A percentile compares a stretch with the other conserved stretches of the same genome.
phyloP scores from a whole-genome alignment of 2,888 invertebrate genomes.

The Pammene fasciana region DNA sequence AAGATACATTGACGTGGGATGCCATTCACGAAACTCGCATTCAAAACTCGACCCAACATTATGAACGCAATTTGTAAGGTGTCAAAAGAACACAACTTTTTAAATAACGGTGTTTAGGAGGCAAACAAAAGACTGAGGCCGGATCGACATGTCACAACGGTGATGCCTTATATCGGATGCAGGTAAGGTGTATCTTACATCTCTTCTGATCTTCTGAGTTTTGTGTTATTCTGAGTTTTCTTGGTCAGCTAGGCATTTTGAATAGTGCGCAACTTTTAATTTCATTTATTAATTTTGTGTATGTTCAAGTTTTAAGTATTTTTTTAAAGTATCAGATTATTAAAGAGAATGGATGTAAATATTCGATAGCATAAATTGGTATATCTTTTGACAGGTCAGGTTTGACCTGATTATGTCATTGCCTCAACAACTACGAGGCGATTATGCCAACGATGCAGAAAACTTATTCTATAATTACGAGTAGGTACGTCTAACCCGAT shows the following conservation, averaged over 20 bases:
- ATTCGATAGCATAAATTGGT: not conserved
- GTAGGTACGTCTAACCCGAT: too few relatives aligned
- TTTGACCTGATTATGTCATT: conserved; percentile 27
- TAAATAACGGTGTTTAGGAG: conserved; percentile 34
- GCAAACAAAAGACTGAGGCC: conserved; percentile 22
- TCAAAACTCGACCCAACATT: conserved; percentile 18
- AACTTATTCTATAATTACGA: too few relatives aligned
- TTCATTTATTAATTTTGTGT: too few relatives aligned
- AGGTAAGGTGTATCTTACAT: not conserved
- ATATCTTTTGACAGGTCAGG: conserved; percentile 27
- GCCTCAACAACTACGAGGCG: not conserved
- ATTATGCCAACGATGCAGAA: conserved; percentile 15
- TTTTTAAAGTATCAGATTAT: not conserved
- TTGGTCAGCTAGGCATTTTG: too few relatives aligned
- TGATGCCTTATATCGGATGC: conserved; percentile 3
- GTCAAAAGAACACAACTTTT: conserved; percentile 36
- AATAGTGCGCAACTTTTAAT: too few relatives aligned
- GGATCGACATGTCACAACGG: conserved; percentile 15
- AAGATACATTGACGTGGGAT: conserved; percentile 4
- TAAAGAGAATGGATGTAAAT: not conserved
- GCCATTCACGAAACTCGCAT: conserved; percentile 7
- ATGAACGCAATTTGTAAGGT: conserved; percentile 30
- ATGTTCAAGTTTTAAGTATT: too few relatives aligned
- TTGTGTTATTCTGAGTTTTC: not conserved
- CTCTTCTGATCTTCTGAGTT: not conserved